These are phyloP conservation scores for Caenorhabditis inopinata DNA, from an alignment of 1,140 invertebrate genomes.

Conservation along the genomic window DNA sequence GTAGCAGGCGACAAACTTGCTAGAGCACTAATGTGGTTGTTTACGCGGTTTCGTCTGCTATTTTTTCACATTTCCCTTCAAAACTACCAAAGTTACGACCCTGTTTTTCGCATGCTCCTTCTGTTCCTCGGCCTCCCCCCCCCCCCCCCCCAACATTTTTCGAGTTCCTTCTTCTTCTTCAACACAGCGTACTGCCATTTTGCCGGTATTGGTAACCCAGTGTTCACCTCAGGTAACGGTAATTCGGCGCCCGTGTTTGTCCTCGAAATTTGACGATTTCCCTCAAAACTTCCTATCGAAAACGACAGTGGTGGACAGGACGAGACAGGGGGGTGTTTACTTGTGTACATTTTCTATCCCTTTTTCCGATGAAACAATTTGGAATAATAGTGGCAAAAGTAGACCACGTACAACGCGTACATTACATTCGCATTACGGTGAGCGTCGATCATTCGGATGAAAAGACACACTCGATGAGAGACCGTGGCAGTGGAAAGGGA, in stretches of 20 bases:
- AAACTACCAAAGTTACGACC: background rate
- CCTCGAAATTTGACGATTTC: too few species aligned
- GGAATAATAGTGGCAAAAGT: background rate
- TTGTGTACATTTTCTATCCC: background rate
- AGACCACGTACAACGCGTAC: too few species aligned
- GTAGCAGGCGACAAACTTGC: too few species aligned
- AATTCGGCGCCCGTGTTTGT: too few species aligned
- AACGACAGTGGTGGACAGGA: too few species aligned
- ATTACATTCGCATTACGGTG: constrained; percentile 26
- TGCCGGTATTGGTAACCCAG: too few species aligned
- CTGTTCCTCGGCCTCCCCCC: too few species aligned
- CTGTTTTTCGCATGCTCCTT: background rate
- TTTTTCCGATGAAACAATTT: background rate
- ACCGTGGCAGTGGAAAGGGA: background rate
- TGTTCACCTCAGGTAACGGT: too few species aligned
- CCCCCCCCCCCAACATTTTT: too few species aligned
- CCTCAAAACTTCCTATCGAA: too few species aligned
- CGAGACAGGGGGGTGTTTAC: background rate
- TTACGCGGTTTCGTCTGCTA: background rate
- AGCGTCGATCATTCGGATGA: background rate
- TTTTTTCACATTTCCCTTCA: background rate
- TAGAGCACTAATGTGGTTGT: background rate
- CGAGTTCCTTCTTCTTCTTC: too few species aligned
- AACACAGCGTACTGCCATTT: too few species aligned
- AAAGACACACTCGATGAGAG: background rate